Evolutionary conservation across 2,888 invertebrate genomes (phyloP), one percentile per base, ranked within the genome.

Genomic region (Xanthorhoe designata): DNA sequence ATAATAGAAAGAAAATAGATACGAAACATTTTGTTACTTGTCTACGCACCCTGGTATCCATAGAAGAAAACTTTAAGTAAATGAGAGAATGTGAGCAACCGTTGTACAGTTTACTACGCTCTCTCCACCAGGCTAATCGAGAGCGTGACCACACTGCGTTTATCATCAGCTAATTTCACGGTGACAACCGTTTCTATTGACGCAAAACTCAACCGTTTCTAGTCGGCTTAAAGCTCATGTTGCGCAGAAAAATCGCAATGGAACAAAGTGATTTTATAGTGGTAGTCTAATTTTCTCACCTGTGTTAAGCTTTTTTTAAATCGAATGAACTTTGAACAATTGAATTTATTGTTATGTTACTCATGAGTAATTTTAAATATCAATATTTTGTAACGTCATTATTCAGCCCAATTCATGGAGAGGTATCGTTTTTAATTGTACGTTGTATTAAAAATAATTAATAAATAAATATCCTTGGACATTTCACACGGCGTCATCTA

Each of bases 101-200:
- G 59, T 4, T 54, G 2, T 4, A 0, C 13, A 15, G 13, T 45
- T 32, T 58, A 47, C 63, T 32, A 47, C 38, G 63, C 32, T 18
- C 13, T 17, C 29, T 42, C 56, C 49, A 29, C 42, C 29, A 51
- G 45, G 45, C 47, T 59, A 64, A 59, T 60, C 55, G 60, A 55
- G 53, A 66, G 58, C 64, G 64, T 65, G 61, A 72, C 68, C 71
- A 71, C 66, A 64, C 67, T 67, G 67, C 67, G 64, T 68, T 74
- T 64, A 56, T 68, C 58, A 69, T 51, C 55, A 24, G 47, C 18
- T 60, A 55, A 60, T 55, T 64, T 45, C 24, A 45, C 50, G 55
- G 60, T 55, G 60, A 64, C 64, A 60, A 54, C 64, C 29, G 45
- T 15, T 24, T 7, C 10, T 17, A 53, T 24, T 18, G 55, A 60